Base-by-base conservation (phyloP, 1,140 invertebrate genomes). In the Zaprionus lachaisei region DNA sequence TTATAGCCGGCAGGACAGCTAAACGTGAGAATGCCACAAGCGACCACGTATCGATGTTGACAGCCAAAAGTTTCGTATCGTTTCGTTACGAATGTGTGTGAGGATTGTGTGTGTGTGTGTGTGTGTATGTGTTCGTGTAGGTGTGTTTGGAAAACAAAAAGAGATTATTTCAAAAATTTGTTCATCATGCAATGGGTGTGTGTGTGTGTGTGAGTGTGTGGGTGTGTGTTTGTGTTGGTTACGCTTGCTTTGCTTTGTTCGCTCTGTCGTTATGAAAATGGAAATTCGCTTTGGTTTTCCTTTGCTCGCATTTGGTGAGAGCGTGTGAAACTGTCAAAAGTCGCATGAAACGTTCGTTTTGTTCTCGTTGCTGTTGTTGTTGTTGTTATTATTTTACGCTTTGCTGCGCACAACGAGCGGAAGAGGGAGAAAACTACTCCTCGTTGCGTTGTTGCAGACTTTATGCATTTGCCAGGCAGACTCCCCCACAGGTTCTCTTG, bases 1-100 rank as follows among this genome's bases (percentile, higher is more conserved):
- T 94, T 94, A 80, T 95, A 95, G 62, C 96, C 96, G 75, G 94
- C 94, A 24, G 95, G 96, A 94, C 96, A 97, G 94, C 96, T 97
- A 69, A 55, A 63, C 61, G 64, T 65, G 73, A 37, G 72, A 75
- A 65, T 54, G 28, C 51, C 44, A 41, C 34, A 64, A n/a, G 26
- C 41, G 51, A 37, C 28, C 31, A 56, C 64, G 51, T 69, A 76
- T 69, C 66, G 70, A 71, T 62, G 74, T 77, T 65, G 71, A 75
- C 72, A 79, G 65, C 41, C 41, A 41, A 41, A 47, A 51, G 63
- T 72, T 69, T 72, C 47, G 38, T 69, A 65, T 71, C 54, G 74
- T 66, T 55, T 81, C 44, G 56, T 28, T 66, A 62, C 77, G 37
- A 51, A 26, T 66, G 14, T 61, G 26, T 58, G 37, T 55, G 66